These are phyloP conservation scores for Polymixis flavicincta DNA, from an alignment of 2,888 invertebrate species.

Conservation along the genomic window DNA sequence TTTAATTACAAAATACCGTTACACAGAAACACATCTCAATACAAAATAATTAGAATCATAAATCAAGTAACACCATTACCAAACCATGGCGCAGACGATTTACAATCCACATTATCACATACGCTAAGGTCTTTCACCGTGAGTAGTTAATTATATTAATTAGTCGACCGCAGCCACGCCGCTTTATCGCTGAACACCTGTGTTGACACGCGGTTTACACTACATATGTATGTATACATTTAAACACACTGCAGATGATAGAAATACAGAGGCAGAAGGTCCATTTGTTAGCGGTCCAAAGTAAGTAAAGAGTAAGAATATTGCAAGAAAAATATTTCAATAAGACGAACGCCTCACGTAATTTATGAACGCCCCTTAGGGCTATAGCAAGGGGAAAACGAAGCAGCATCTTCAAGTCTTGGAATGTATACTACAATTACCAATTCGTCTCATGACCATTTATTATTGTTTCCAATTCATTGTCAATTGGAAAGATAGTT, in stretches of 20 bases:
- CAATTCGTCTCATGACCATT: constrained; percentile 11
- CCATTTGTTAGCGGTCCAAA: neutral
- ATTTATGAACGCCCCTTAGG: too few species aligned
- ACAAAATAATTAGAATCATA: constrained; percentile 35
- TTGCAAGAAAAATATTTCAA: neutral
- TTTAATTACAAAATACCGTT: constrained; percentile 10
- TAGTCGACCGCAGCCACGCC: constrained; percentile 45
- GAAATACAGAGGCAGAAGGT: neutral
- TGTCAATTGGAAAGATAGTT: constrained; percentile 4
- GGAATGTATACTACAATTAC: neutral
- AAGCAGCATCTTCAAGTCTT: neutral
- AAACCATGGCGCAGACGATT: constrained; percentile 42
- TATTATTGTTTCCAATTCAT: constrained; percentile 15
- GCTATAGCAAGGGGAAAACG: neutral
- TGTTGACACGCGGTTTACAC: constrained; percentile 29
- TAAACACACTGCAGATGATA: neutral
- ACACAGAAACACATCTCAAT: constrained; percentile 16
- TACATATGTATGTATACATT: neutral
- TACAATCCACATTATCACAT: constrained; percentile 47
- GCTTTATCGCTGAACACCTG: constrained; percentile 51
- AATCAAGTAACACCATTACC: constrained; percentile 45
- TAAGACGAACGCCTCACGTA: neutral
- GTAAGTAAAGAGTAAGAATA: neutral
- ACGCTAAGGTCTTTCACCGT: constrained; percentile 39
- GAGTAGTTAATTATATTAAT: constrained; percentile 56